Base-by-base conservation (phyloP, 2,113 vertebrate species). In the Candoia aspera region DNA sequence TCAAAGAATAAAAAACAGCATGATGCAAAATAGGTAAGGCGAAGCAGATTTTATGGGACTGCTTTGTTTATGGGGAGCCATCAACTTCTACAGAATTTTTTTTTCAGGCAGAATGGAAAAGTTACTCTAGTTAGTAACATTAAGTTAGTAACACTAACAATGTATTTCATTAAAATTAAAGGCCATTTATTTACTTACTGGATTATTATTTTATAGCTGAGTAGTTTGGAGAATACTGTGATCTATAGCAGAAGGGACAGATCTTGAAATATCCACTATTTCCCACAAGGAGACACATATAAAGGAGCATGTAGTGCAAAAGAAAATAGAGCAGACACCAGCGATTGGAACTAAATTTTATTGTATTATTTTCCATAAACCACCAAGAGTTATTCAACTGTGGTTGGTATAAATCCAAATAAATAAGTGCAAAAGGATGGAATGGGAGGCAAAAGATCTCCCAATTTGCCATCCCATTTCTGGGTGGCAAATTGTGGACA, bases 11-110 rank as follows among this genome's bases (percentile, higher is more conserved):
- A 73, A 46, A 33, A 11, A 29, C 49, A 58, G 26, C 33, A 58
- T n/a, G 23, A 68, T 79, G 46, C 55, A 91, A 49, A 68, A 57
- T 62, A 60, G 85, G 86, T 91, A 92, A 92, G 59, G 9, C 73
- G 91, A 59, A 9, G 6, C 88, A 42, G 46, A 0, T 33, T 57
- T 37, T 73, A 90, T 24, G 55, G 29, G 49, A n/a, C 17, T 55
- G 33, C 23, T 83, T 57, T 90, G 3, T 84, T 84, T n/a, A 8
- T 83, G 13, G 46, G 17, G 12, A 84, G 8, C 49, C 29, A 55
- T 62, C 49, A 91, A 19, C 21, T 68, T 54, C 37, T 53, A 68
- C 17, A 85, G 42, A 62, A n/a, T 59, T n/a, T 58, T 62, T 53
- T 91, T n/a, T 58, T 62, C n/a, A 91, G 19, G 49, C 3, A 91